A percentile compares a stretch with the other conserved stretches of the same genome.
phyloP scores from a whole-genome alignment of 2,888 invertebrate genomes.

The Pherbina coryleti region DNA sequence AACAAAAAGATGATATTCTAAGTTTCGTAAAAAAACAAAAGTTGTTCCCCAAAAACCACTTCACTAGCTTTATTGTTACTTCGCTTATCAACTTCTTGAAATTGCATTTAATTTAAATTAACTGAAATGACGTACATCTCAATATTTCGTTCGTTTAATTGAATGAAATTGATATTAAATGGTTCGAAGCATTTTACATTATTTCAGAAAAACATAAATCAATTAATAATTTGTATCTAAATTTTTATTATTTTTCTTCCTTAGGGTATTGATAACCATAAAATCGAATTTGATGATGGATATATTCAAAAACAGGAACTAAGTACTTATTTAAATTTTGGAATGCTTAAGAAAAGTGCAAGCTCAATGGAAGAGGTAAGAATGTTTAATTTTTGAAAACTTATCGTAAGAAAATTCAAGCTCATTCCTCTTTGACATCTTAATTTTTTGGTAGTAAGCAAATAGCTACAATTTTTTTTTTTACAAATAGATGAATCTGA shows the following conservation, averaged over 20 bases:
- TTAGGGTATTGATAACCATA: not conserved
- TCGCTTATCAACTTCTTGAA: not conserved
- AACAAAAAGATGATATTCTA: too few relatives aligned
- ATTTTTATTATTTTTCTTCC: not conserved
- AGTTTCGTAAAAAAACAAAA: not conserved
- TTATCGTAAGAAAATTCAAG: not conserved
- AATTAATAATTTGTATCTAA: not conserved
- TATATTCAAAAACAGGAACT: not conserved
- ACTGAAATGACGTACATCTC: not conserved
- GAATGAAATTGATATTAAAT: slow-evolving; percentile 1
- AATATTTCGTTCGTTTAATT: not conserved
- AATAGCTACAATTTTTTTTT: too few relatives aligned
- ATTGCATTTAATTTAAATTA: not conserved
- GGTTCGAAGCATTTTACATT: not conserved
- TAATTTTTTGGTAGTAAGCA: too few relatives aligned
- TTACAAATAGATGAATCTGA: too few relatives aligned
- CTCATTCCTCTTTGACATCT: too few relatives aligned
- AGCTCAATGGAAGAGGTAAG: slow-evolving; percentile 23
- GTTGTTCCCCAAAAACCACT: not conserved
- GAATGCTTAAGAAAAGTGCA: not conserved
- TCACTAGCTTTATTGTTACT: not conserved
- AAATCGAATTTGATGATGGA: not conserved
- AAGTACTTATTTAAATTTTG: not conserved
- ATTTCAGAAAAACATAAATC: not conserved
- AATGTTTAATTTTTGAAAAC: not conserved